Evolutionary conservation across 2,113 vertebrate species (phyloP).

Genomic region (Triplophysa siluroides): DNA sequence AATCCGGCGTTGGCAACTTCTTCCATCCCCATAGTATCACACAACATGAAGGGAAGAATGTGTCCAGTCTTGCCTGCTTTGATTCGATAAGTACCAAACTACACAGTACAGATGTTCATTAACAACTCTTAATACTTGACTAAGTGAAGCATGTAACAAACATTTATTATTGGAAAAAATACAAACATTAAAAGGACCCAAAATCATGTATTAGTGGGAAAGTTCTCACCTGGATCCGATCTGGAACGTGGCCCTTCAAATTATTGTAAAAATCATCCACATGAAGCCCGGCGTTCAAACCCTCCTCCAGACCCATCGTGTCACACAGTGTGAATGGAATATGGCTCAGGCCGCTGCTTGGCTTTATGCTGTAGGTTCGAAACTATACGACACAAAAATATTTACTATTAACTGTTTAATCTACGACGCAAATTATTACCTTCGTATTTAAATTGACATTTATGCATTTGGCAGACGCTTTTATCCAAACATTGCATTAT

Average conservation of each 20-base stretch:
- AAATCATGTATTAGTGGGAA: no score
- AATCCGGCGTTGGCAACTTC: slow-evolving; percentile 62
- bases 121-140: no score
- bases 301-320: slow-evolving; percentile 74
- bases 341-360: slow-evolving; percentile 32
- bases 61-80: slow-evolving; percentile 50
- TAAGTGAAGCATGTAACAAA: no score
- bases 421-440: no score
- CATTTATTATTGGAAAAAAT: no score
- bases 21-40: slow-evolving; percentile 75
- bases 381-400: slow-evolving; percentile 58
- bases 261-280: slow-evolving; percentile 65
- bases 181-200: no score
- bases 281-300: slow-evolving; percentile 60
- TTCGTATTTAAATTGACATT: no score
- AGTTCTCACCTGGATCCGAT: slow-evolving; percentile 69
- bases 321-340: slow-evolving; percentile 70
- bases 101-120: slow-evolving; percentile 26
- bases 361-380: slow-evolving; percentile 64
- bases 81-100: slow-evolving; percentile 68
- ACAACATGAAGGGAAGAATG: slow-evolving; percentile 62
- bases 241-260: slow-evolving; percentile 66
- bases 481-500: no score
- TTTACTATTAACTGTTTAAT: neutral
- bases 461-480: no score